Conservation (phyloP, 1,140 invertebrate genomes). For the Euschistus heros region DNA sequence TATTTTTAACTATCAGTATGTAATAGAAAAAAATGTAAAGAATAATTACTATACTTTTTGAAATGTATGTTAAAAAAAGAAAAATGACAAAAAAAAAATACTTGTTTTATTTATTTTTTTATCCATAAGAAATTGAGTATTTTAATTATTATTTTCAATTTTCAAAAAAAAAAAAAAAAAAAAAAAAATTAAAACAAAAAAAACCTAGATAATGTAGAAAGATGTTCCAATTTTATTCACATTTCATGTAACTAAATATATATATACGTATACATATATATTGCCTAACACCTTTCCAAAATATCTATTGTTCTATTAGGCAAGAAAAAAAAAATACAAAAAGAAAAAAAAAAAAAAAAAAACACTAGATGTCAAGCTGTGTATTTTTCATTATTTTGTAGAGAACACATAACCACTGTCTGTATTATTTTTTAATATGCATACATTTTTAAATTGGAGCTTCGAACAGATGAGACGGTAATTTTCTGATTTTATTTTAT, state of each 20-base stretch:
- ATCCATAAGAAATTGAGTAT: not conserved
- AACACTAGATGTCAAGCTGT: not conserved
- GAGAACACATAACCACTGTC: not conserved
- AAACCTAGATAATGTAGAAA: not conserved
- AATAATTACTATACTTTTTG: not conserved
- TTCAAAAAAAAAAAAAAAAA: not conserved
- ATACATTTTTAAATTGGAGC: not conserved
- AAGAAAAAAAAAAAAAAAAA: not conserved
- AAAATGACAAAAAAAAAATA: too few relatives aligned
- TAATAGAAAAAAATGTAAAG: not conserved
- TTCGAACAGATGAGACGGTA: not conserved
- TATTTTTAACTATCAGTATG: not conserved
- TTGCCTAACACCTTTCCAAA: slow-evolving; percentile 2
- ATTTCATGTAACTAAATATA: not conserved
- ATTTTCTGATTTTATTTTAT: too few relatives aligned
- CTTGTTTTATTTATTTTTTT: not conserved
- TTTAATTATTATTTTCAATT: not conserved
- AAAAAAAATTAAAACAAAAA: not conserved
- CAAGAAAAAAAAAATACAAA: not conserved
- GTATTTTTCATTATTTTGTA: not conserved
- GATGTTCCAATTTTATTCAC: slow-evolving; percentile 3
- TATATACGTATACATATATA: not conserved
- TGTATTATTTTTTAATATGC: not conserved
- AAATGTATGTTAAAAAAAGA: not conserved
- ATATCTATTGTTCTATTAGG: not conserved